These are phyloP conservation scores for Anolis sagrei DNA, from an alignment of 2,113 vertebrate species.

Conservation along the genomic window DNA sequence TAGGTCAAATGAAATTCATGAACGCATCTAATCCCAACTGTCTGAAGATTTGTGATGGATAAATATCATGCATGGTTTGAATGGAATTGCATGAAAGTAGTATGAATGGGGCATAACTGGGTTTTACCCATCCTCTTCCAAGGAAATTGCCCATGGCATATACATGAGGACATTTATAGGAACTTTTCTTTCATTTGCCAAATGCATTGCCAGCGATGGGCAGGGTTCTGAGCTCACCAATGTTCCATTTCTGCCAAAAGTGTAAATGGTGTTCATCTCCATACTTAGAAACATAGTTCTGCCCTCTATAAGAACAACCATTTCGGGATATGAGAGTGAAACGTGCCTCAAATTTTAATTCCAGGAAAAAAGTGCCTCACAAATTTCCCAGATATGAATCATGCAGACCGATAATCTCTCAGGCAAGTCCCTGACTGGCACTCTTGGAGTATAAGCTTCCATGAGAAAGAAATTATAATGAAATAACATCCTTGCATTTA, in stretches of 20 bases:
- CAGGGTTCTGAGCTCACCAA: too few species aligned
- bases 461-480: constrained; percentile 19
- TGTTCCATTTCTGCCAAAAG: not conserved
- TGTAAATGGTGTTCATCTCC: not conserved
- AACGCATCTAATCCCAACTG: not conserved
- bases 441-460: not conserved
- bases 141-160: too few species aligned
- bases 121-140: too few species aligned
- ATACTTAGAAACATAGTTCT: not conserved
- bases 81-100: too few species aligned
- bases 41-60: too few species aligned
- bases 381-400: constrained; percentile 1
- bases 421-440: constrained; percentile 24
- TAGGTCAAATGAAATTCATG: not conserved
- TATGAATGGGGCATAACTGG: too few species aligned
- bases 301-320: not conserved
- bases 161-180: too few species aligned
- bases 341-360: not conserved
- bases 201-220: too few species aligned
- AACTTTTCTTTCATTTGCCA: too few species aligned
- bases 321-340: not conserved
- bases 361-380: not conserved
- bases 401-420: not conserved
- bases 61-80: too few species aligned
- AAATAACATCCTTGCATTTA: constrained; percentile 19